These are phyloP conservation scores for Tokudaia muenninki DNA, from an alignment of 2,797 vertebrate species.

Conservation along the genomic window DNA sequence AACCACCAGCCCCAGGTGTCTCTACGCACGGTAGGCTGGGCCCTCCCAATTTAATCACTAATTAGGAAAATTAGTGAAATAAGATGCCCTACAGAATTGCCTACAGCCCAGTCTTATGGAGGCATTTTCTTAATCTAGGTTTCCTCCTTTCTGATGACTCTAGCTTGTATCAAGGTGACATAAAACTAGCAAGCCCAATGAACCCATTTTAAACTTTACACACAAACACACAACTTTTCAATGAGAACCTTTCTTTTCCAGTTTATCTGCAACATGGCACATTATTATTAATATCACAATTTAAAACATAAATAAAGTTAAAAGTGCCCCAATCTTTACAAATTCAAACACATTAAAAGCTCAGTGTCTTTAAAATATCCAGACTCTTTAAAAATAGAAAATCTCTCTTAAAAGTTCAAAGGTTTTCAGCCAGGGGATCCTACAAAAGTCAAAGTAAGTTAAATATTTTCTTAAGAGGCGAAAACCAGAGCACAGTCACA, in stretches of 20 bases:
- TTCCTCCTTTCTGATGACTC: background rate
- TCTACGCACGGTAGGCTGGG: background rate
- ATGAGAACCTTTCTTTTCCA: background rate
- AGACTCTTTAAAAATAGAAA: background rate
- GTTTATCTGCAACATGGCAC: background rate
- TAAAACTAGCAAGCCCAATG: background rate
- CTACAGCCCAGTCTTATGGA: background rate
- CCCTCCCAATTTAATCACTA: background rate
- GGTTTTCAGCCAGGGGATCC: background rate
- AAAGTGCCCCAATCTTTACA: background rate
- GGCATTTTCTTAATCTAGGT: background rate
- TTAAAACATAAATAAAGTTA: background rate
- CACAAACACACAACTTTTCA: background rate
- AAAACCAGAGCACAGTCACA: background rate
- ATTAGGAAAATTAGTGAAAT: background rate
- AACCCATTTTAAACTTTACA: background rate
- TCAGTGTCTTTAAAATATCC: background rate
- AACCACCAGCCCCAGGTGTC: background rate
- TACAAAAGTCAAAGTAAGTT: background rate
- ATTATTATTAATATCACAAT: background rate
- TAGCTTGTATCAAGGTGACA: background rate
- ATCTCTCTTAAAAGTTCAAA: background rate
- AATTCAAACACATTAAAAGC: background rate
- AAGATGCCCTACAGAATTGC: background rate
- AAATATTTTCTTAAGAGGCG: background rate